These are phyloP conservation scores for Acanthaster planci DNA, from an alignment of 35 echinoderm and acorn worm genomes.

Conservation along the genomic window DNA sequence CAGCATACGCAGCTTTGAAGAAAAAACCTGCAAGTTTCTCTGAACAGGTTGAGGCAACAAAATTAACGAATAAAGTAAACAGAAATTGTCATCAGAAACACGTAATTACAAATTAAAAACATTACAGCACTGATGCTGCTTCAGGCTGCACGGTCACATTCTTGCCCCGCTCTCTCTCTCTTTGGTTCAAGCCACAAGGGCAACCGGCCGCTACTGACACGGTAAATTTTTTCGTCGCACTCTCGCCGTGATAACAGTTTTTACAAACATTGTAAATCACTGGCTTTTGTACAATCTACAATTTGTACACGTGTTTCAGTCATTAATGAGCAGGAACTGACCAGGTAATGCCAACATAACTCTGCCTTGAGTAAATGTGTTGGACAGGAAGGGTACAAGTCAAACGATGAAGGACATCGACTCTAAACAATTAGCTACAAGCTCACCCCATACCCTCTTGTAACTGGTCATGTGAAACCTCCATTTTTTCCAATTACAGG, in stretches of 20 bases:
- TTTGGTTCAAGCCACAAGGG: neutral
- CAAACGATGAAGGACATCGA: no score
- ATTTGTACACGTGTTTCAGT: neutral
- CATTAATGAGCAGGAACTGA: neutral
- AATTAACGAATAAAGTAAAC: neutral
- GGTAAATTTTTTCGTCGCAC: neutral
- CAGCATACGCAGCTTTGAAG: no score
- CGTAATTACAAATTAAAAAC: neutral
- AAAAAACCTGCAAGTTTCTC: neutral
- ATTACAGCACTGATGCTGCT: neutral
- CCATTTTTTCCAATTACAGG: no score
- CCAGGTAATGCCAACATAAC: neutral
- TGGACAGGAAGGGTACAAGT: no score
- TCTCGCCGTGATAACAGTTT: neutral
- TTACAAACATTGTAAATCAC: neutral
- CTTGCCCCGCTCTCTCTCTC: neutral
- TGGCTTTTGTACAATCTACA: conserved; percentile 10
- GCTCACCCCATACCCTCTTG: no score
- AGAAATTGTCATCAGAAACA: conserved; percentile 2
- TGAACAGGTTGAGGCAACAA: conserved; percentile 15
- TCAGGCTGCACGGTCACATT: neutral
- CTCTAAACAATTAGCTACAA: no score
- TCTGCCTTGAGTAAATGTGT: no score
- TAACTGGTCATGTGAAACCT: no score
- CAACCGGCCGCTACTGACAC: neutral